These are phyloP conservation scores for Leucophora obtusa DNA, from an alignment of 2,888 invertebrate species.

Conservation along the genomic window DNA sequence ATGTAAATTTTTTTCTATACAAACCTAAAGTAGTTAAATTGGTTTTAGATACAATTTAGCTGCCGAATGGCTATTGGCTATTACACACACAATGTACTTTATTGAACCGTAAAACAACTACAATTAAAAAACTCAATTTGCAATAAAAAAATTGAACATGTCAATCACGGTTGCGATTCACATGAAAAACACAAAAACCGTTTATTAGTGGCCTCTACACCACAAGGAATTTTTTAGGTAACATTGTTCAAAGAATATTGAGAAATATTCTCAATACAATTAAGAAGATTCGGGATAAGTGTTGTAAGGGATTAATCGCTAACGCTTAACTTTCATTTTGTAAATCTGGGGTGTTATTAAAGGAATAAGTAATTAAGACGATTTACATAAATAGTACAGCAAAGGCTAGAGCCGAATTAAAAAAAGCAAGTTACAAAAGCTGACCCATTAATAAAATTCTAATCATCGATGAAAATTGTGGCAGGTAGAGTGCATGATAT, in stretches of 20 bases:
- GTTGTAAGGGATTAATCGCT: too few species aligned
- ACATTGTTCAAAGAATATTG: background rate
- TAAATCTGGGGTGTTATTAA: too few species aligned
- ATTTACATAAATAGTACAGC: too few species aligned
- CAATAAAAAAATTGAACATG: constrained; percentile 58
- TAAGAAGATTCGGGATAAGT: too few species aligned
- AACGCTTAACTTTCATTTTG: too few species aligned
- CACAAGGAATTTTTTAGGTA: background rate
- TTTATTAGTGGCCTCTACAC: constrained; percentile 28
- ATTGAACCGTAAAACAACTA: constrained; percentile 59
- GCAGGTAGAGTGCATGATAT: too few species aligned
- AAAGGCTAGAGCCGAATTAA: too few species aligned
- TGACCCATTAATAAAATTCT: too few species aligned
- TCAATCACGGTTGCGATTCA: constrained; percentile 58
- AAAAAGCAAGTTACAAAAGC: too few species aligned
- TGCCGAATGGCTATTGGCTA: constrained; percentile 20
- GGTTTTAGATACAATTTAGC: constrained; percentile 48
- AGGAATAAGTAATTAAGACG: too few species aligned
- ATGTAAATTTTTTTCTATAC: background rate
- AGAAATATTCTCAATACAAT: too few species aligned
- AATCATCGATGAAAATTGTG: too few species aligned
- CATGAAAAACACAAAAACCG: constrained; percentile 16
- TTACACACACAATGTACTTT: constrained; percentile 23
- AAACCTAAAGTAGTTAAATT: constrained; percentile 43
- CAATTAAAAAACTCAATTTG: constrained; percentile 61